A percentile compares a stretch with the other conserved stretches of the same genome.
These are phyloP conservation scores for Drosophila sp. DNA, from an alignment of 1,140 invertebrate genomes.

Conservation along the genomic window DNA sequence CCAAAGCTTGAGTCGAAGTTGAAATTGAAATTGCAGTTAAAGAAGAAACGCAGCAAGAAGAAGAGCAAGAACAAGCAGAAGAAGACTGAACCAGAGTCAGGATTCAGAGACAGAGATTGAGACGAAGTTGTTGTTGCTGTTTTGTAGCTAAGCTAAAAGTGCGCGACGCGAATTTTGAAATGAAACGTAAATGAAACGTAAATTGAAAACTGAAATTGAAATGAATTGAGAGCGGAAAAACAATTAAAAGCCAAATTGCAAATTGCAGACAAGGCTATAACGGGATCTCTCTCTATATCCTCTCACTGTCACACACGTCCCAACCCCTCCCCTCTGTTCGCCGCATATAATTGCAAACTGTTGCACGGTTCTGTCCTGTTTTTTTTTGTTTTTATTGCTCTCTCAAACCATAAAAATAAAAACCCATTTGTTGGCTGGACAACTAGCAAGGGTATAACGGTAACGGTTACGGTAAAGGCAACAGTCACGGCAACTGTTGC, in stretches of 20 bases:
- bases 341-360: slow-evolving; percentile 78
- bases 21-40: slow-evolving; percentile 49
- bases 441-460: slow-evolving; percentile 4
- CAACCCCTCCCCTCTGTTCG: slow-evolving; percentile 32
- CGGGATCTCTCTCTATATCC: slow-evolving; percentile 1
- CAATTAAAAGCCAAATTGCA: slow-evolving; percentile 23
- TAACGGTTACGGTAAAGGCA: slow-evolving; percentile 9
- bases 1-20: slow-evolving; percentile 47
- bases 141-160: slow-evolving; percentile 9
- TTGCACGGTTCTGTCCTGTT: slow-evolving; percentile 57
- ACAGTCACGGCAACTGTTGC: slow-evolving; percentile 63
- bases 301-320: neutral
- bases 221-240: slow-evolving; percentile 13
- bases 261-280: slow-evolving; percentile 1
- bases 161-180: slow-evolving; percentile 9
- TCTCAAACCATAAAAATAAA: slow-evolving; percentile 52
- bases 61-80: neutral
- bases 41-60: slow-evolving; percentile 25
- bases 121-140: slow-evolving; percentile 7
- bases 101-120: neutral
- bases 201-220: slow-evolving; percentile 7
- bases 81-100: neutral
- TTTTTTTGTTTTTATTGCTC: slow-evolving; percentile 31
- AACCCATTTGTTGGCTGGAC: slow-evolving; percentile 38
- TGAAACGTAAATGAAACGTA: neutral